These are phyloP conservation scores for Leptopilina boulardi DNA, from an alignment of 1,140 invertebrate species.

Conservation along the genomic window DNA sequence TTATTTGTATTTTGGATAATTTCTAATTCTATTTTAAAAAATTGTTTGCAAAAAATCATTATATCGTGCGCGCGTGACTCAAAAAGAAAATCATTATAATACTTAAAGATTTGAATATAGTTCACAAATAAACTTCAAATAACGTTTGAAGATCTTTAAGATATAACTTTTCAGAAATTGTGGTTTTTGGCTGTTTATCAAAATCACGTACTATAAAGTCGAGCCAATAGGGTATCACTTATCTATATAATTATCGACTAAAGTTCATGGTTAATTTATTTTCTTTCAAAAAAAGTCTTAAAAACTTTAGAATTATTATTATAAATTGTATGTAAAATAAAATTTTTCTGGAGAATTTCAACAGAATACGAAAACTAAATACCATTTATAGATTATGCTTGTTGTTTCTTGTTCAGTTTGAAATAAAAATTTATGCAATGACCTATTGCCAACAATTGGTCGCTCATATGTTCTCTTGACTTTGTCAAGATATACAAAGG, in stretches of 20 bases:
- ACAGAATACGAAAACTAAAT: no score
- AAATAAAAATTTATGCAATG: background rate
- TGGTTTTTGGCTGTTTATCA: constrained; percentile 2
- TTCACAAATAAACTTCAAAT: background rate
- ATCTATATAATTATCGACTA: background rate
- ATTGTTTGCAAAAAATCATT: background rate
- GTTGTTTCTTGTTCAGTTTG: no score
- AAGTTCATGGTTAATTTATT: no score
- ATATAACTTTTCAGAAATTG: background rate
- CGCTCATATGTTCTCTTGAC: background rate
- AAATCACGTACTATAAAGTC: background rate
- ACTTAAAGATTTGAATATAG: background rate
- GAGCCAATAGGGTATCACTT: background rate
- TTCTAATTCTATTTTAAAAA: no score
- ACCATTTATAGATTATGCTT: no score
- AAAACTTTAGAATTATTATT: no score
- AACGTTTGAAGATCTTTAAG: background rate
- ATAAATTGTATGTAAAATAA: no score
- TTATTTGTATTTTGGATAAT: no score
- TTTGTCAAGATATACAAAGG: background rate
- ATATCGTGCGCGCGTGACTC: background rate
- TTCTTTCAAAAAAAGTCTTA: no score
- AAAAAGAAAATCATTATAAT: background rate
- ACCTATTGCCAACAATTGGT: background rate
- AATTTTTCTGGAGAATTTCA: no score